Evolutionary conservation across 2,797 vertebrate genomes (phyloP), one percentile per base, ranked within the genome.

Genomic region (Sebastes matsubarae): DNA sequence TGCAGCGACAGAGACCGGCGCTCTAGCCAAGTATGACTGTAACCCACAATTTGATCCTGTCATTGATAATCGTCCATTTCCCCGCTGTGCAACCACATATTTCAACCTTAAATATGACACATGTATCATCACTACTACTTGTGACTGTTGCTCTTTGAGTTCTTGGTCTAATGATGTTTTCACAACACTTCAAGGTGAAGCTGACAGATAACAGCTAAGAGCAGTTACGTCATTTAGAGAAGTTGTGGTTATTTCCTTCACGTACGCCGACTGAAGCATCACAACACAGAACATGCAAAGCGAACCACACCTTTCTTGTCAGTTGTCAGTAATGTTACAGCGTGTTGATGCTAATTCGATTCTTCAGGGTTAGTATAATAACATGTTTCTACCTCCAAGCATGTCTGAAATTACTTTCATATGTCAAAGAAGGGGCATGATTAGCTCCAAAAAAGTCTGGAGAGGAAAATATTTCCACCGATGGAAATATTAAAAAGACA

Each of bases 141-240:
- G 8, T 72, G 8, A 57, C 32, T 36, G 52, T 6, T 57, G 34
- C n/a, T 66, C 38, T 68, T 20, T 75, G 7, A 77, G 57, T 68
- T 67, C 10, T 60, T n/a, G 38, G 54, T 59, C 9, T 52, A 50
- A 68, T 52, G 24, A 63, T 54, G 60, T 75, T 86, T 82, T 76
- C 29, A 76, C 16, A 66, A 68, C 36, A 75, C 42, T 55, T 63
- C 13, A 65, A 32, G 22, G 71, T 83, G 61, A 68, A 46, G 69
- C 81, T 86, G 85, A 89, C 76, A 80, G 68, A 69, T 73, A 68
- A 52, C 59, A 75, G 22, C 11, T 42, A 77, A 75, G 32, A 50
- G 79, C 42, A 78, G 64, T 79, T 67, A 70, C 50, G 73, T 71
- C n/a, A 76, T 18, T 70, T 72, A 58, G 67, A 66, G 59, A 67